A percentile compares a stretch with the other conserved stretches of the same genome.
Conservation (phyloP, 2,113 vertebrate species). For the Smithornis capensis region DNA sequence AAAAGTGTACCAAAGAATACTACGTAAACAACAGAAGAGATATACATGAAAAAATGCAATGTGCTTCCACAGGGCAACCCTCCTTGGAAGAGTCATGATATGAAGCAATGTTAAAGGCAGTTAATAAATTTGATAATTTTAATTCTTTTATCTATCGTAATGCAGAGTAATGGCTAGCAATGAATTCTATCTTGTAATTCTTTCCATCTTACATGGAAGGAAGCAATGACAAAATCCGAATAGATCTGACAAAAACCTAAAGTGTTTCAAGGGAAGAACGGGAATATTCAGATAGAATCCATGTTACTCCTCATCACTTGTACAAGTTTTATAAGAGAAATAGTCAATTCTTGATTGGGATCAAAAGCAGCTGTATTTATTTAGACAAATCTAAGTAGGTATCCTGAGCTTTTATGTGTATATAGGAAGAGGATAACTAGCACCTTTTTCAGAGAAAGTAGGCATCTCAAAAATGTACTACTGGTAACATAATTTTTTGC, state of each 20-base stretch:
- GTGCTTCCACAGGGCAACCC: neutral
- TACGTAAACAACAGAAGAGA: neutral
- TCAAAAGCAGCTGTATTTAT: neutral
- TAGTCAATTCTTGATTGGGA: neutral
- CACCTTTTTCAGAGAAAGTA: neutral
- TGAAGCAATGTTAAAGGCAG: neutral
- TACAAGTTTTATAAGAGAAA: neutral
- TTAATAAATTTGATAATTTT: neutral
- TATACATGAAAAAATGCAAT: neutral
- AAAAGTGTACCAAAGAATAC: neutral
- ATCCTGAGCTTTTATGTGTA: neutral
- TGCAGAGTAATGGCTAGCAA: neutral
- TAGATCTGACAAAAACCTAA: neutral
- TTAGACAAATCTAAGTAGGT: neutral
- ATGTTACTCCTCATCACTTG: neutral
- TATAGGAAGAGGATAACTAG: neutral
- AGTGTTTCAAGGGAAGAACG: neutral
- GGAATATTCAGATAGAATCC: neutral
- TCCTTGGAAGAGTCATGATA: neutral
- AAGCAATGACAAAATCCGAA: neutral
- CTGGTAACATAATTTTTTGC: neutral
- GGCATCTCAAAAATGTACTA: neutral
- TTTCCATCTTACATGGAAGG: neutral
- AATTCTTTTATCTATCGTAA: neutral
- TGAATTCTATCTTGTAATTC: neutral